Conservation (phyloP, 2,113 vertebrate genomes). For the Corythaixoides concolor region DNA sequence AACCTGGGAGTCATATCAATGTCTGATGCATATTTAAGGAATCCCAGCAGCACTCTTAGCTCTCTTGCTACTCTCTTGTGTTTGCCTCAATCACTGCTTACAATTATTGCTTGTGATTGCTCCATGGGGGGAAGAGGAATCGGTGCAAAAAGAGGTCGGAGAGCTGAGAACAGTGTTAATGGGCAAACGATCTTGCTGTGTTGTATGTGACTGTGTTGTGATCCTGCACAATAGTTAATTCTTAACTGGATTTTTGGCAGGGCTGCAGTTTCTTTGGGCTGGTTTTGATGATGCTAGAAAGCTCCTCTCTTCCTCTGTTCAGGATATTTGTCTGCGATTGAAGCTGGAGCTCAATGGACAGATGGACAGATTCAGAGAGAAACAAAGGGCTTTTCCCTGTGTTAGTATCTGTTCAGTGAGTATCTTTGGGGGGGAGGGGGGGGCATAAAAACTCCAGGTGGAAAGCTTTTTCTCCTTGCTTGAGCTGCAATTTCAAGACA, state of each 20-base stretch:
- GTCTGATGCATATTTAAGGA: background rate
- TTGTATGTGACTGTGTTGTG: background rate
- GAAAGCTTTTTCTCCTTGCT: background rate
- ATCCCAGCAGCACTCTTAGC: background rate
- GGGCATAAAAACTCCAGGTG: background rate
- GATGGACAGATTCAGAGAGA: background rate
- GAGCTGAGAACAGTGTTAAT: background rate
- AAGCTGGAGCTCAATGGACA: background rate
- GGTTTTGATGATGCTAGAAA: background rate
- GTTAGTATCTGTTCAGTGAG: background rate
- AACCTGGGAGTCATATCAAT: background rate
- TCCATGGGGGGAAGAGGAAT: background rate
- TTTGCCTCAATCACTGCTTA: background rate
- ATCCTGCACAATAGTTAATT: background rate
- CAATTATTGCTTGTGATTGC: background rate
- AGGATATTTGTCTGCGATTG: background rate
- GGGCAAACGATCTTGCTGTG: background rate
- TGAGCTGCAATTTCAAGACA: background rate
- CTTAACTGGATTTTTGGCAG: background rate
- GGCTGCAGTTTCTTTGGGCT: rapidly evolving
- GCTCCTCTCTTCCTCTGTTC: background rate
- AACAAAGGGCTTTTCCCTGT: background rate
- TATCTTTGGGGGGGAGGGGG: background rate
- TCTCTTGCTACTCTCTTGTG: background rate
- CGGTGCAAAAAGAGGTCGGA: background rate